These are phyloP conservation scores for Chironomus riparius DNA, from an alignment of 2,888 invertebrate genomes.

Conservation along the genomic window DNA sequence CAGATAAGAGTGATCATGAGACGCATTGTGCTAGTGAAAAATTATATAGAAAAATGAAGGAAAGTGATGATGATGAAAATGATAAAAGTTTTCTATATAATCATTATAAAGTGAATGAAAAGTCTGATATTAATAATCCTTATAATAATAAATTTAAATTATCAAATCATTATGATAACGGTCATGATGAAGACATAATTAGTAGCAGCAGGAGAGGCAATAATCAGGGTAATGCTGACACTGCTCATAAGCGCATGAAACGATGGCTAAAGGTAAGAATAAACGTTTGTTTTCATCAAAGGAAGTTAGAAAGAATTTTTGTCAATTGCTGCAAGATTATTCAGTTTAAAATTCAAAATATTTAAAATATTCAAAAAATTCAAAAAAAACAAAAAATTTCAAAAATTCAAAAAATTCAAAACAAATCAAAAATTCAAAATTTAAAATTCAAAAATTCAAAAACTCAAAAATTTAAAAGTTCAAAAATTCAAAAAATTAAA, in stretches of 20 bases:
- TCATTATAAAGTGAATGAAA: slow-evolving; percentile 29
- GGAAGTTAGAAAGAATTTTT: too few relatives aligned
- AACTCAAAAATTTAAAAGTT: too few relatives aligned
- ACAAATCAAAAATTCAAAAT: too few relatives aligned
- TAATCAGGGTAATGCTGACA: slow-evolving; percentile 34
- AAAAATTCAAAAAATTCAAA: too few relatives aligned
- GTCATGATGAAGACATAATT: neutral
- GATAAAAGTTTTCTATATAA: slow-evolving; percentile 31
- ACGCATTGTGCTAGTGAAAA: slow-evolving; percentile 41
- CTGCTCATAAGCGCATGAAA: slow-evolving; percentile 27
- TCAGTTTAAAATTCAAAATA: too few relatives aligned
- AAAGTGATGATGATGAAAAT: slow-evolving; percentile 30
- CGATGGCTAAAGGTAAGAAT: slow-evolving; percentile 30
- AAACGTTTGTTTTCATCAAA: too few relatives aligned
- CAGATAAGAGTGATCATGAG: slow-evolving; percentile 43
- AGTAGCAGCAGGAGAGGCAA: neutral
- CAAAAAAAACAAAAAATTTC: too few relatives aligned
- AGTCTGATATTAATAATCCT: slow-evolving; percentile 32
- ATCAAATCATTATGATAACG: neutral
- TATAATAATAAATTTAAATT: slow-evolving; percentile 33
- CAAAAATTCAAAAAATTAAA: too few relatives aligned
- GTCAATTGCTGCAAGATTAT: too few relatives aligned
- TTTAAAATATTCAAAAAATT: too few relatives aligned
- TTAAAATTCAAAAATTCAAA: too few relatives aligned
- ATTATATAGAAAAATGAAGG: slow-evolving; percentile 35